Evolutionary conservation across 2,797 vertebrate species (phyloP).

Genomic region (Coracias cyanogaster): DNA sequence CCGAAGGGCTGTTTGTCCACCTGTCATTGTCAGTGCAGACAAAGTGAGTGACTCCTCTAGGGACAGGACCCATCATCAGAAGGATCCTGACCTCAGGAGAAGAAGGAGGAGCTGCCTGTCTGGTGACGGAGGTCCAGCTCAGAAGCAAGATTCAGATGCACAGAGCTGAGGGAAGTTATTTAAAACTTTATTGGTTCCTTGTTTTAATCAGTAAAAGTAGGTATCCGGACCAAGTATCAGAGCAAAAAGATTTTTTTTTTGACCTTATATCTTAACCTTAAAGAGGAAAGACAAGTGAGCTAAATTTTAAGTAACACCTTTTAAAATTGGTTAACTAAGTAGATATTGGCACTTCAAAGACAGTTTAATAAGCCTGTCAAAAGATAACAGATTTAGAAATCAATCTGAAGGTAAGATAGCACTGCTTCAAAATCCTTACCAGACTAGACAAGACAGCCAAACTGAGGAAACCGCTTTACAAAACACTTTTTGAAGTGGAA

Average conservation of each 20-base stretch:
- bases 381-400: neutral
- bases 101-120: neutral
- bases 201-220: neutral
- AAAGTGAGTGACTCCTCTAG: neutral
- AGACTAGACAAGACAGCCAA: neutral
- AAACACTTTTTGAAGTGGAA: neutral
- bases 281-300: neutral
- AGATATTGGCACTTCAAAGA: conserved; percentile 31
- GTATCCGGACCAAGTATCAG: neutral
- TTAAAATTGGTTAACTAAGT: neutral
- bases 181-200: neutral
- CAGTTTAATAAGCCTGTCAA: conserved; percentile 15
- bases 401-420: neutral
- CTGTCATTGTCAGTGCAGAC: neutral
- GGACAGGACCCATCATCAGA: neutral
- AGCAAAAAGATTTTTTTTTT: neutral
- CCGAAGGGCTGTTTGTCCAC: neutral
- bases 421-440: neutral
- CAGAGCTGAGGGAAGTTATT: neutral
- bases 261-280: neutral
- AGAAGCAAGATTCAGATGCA: neutral
- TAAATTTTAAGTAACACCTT: neutral
- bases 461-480: neutral
- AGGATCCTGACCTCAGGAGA: neutral
- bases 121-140: neutral